Conservation (phyloP, 2,113 vertebrate species). For the Agapornis roseicollis region DNA sequence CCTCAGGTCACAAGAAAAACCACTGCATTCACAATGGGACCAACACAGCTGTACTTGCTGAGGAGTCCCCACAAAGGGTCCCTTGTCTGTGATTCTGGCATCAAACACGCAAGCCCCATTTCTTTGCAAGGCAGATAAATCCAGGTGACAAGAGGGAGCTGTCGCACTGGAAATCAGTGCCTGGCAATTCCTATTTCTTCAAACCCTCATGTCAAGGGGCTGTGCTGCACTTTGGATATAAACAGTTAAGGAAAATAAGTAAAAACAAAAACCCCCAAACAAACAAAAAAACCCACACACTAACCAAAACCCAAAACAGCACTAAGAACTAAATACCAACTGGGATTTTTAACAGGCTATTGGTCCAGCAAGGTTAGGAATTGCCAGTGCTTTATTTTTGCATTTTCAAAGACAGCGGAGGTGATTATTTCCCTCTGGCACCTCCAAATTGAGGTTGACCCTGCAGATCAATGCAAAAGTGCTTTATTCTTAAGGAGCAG, state of each 20-base stretch:
- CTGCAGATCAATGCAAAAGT: background rate
- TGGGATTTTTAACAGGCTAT: background rate
- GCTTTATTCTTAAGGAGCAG: background rate
- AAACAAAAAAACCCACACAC: background rate
- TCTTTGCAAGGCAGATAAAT: background rate
- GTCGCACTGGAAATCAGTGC: background rate
- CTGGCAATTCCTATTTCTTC: background rate
- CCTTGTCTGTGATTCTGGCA: background rate
- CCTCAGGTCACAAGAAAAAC: background rate
- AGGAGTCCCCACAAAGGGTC: background rate
- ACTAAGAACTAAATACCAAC: background rate
- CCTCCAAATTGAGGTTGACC: background rate
- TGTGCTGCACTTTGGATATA: background rate
- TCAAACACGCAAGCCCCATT: fast-evolving
- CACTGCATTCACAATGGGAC: background rate
- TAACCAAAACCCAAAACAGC: background rate
- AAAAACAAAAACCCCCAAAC: background rate
- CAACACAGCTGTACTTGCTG: background rate
- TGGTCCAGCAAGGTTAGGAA: background rate
- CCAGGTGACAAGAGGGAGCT: background rate
- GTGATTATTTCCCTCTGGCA: too few relatives aligned
- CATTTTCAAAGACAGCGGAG: background rate
- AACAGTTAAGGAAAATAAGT: background rate
- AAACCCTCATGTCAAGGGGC: background rate
- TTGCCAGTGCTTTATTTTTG: background rate